Evolutionary conservation across 1,140 invertebrate genomes (phyloP).

Genomic region (Drosophila pruinosa): DNA sequence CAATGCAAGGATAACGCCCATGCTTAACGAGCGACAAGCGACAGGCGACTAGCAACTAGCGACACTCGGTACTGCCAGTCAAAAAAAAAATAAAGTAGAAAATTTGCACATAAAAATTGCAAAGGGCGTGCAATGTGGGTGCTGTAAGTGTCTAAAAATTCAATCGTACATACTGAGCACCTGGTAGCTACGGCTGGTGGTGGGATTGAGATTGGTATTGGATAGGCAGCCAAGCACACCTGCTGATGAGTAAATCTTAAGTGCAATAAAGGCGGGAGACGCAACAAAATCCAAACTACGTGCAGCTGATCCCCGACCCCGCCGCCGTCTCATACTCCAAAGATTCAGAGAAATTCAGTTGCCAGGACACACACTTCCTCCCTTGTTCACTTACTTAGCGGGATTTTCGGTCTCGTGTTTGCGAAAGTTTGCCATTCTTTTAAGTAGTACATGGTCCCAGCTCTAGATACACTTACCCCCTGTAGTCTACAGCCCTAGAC

Average conservation of each 20-base stretch:
- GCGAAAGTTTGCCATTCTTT: slow-evolving; percentile 76
- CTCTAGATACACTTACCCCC: slow-evolving; percentile 5
- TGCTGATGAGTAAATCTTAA: slow-evolving; percentile 82
- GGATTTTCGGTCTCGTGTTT: slow-evolving; percentile 74
- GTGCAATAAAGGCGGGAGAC: slow-evolving; percentile 76
- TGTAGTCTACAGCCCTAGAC: neutral
- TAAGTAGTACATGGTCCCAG: slow-evolving; percentile 65
- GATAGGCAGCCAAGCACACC: slow-evolving; percentile 52
- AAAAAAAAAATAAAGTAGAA: slow-evolving; percentile 34
- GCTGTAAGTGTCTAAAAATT: slow-evolving; percentile 59
- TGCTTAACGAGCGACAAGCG: slow-evolving; percentile 74
- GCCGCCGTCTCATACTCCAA: neutral
- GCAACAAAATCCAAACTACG: slow-evolving; percentile 74
- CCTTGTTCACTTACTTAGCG: slow-evolving; percentile 76
- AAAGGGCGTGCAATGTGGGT: slow-evolving; percentile 48
- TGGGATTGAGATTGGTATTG: neutral
- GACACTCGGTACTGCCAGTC: slow-evolving; percentile 39
- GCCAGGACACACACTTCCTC: neutral
- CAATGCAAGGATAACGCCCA: slow-evolving; percentile 54
- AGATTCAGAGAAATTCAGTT: neutral
- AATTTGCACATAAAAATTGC: slow-evolving; percentile 77
- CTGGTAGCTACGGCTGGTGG: neutral
- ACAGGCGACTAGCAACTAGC: slow-evolving; percentile 42
- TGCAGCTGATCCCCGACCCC: slow-evolving; percentile 61
- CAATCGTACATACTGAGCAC: slow-evolving; percentile 62